Evolutionary conservation across 2,797 vertebrate genomes (phyloP).

Genomic region (Pangasius djambal): DNA sequence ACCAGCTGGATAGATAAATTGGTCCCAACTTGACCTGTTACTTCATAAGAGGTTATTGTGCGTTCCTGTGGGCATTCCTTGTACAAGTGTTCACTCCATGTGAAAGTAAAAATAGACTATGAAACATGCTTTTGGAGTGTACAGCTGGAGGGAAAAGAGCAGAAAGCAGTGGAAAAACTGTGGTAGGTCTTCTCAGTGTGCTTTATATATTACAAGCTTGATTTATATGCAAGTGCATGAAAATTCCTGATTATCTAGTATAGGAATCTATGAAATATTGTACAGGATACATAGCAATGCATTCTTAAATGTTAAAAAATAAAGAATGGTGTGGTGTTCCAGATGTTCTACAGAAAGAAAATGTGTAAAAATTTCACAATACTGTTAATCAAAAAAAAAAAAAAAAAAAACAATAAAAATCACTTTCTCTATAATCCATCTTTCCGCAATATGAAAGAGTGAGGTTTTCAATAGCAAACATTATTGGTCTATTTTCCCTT

Average conservation of each 20-base stretch:
- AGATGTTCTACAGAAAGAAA: constrained; percentile 17
- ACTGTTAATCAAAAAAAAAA: not conserved
- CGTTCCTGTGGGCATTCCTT: constrained; percentile 34
- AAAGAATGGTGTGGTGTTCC: constrained; percentile 2
- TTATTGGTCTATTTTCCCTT: not conserved
- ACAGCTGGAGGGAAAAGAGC: constrained; percentile 27
- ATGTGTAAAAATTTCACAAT: not conserved
- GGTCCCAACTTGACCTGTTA: constrained; percentile 19
- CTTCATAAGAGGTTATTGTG: constrained; percentile 41
- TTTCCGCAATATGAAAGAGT: not conserved
- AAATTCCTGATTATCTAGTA: constrained; percentile 22
- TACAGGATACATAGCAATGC: not conserved
- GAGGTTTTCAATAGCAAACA: not conserved
- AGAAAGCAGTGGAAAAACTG: constrained; percentile 24
- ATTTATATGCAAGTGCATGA: constrained; percentile 28
- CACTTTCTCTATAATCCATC: not conserved
- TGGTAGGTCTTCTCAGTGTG: constrained; percentile 42
- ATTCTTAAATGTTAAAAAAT: not conserved
- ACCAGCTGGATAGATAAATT: constrained; percentile 40
- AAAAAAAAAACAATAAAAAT: constrained; percentile 5
- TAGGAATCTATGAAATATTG: constrained; percentile 26
- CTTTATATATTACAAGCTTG: constrained; percentile 40
- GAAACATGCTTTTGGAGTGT: constrained; percentile 32
- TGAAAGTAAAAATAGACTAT: constrained; percentile 32
- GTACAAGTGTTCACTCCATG: constrained; percentile 30